Conservation (phyloP, 2,797 vertebrate species). For the Artibeus lituratus region DNA sequence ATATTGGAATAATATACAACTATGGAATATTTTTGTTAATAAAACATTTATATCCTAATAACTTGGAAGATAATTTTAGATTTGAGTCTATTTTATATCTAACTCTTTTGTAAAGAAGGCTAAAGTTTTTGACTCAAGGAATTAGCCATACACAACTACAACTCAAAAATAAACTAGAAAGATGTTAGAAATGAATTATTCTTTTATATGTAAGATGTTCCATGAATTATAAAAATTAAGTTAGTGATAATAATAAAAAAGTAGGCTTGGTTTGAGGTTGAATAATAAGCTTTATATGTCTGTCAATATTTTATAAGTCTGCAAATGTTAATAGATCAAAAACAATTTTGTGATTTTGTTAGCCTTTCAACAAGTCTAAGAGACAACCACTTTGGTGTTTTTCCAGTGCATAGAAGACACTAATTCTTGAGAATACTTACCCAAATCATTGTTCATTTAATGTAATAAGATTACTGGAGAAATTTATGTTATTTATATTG, state of each 20-base stretch:
- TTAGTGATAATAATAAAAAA: conserved; percentile 1
- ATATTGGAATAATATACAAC: neutral
- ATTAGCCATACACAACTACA: neutral
- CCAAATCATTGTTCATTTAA: neutral
- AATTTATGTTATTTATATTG: neutral
- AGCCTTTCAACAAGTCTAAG: neutral
- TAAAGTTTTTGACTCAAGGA: neutral
- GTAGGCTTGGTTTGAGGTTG: neutral
- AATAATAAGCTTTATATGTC: neutral
- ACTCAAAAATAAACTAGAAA: neutral
- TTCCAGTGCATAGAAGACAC: neutral
- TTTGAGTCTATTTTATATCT: conserved; percentile 12
- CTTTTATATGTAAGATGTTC: neutral
- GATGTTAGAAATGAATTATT: conserved; percentile 34
- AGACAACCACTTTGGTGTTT: neutral
- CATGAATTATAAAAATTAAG: neutral
- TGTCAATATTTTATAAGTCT: neutral
- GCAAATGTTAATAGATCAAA: neutral
- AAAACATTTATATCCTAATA: neutral
- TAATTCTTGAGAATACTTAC: neutral
- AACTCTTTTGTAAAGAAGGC: neutral
- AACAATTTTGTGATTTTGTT: neutral
- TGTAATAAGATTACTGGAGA: neutral
- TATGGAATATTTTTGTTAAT: conserved; percentile 24
- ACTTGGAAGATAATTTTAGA: neutral